Evolutionary conservation across 2,888 invertebrate genomes (phyloP).

Genomic region (Ceramica pisi): DNA sequence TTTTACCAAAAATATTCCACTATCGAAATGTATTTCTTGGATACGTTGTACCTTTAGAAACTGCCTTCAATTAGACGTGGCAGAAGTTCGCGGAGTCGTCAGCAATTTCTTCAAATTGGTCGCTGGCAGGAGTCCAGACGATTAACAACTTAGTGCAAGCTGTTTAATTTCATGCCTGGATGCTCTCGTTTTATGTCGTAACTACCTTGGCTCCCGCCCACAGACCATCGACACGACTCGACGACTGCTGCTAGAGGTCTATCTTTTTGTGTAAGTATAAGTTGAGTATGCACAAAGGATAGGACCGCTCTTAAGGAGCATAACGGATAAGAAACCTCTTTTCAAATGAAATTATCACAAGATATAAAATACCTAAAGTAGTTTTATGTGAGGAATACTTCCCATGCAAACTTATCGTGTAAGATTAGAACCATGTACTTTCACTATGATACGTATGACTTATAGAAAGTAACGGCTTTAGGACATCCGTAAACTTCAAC

Average conservation of each 20-base stretch:
- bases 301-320: too few relatives aligned
- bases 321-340: too few relatives aligned
- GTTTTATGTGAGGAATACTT: too few relatives aligned
- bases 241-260: background rate
- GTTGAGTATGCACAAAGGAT: too few relatives aligned
- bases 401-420: too few relatives aligned
- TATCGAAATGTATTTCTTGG: conserved; percentile 33
- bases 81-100: conserved; percentile 69
- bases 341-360: too few relatives aligned
- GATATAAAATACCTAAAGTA: too few relatives aligned
- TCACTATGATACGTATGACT: too few relatives aligned
- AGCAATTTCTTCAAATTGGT: conserved; percentile 85
- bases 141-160: conserved; percentile 86
- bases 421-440: too few relatives aligned
- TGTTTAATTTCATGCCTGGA: conserved; percentile 87
- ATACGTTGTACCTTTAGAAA: conserved; percentile 35
- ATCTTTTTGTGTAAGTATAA: too few relatives aligned
- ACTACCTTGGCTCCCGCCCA: conserved; percentile 22
- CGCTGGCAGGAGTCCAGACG: conserved; percentile 83
- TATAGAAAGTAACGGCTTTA: too few relatives aligned
- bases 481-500: too few relatives aligned
- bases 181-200: conserved; percentile 71
- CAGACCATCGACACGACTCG: background rate
- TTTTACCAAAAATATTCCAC: conserved; percentile 2
- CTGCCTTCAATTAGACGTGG: conserved; percentile 63